Percentiles rank a stretch among this genome's conserved stretches.
phyloP scores from a whole-genome alignment of 1,140 invertebrate species.

The Hylyphantes graminicola region DNA sequence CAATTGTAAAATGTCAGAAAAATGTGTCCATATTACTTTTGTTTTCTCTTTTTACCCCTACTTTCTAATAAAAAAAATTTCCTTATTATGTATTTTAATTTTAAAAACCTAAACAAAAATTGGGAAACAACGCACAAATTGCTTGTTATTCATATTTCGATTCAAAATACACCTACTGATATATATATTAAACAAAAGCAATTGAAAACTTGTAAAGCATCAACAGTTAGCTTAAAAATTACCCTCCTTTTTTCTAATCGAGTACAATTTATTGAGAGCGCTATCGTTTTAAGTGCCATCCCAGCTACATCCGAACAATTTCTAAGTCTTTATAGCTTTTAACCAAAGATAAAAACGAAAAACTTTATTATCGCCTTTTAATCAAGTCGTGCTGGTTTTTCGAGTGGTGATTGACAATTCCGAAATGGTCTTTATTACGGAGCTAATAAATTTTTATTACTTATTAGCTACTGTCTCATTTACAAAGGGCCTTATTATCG shows the following conservation, averaged over 20 bases:
- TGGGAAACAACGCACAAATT: no score
- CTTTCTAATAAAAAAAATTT: no score
- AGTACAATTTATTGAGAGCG: constrained; percentile 42
- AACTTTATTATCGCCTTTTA: constrained; percentile 48
- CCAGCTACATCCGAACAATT: constrained; percentile 49
- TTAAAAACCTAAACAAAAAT: no score
- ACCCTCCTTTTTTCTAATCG: constrained; percentile 12
- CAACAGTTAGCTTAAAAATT: constrained; percentile 23
- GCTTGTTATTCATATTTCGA: no score
- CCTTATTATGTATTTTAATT: no score
- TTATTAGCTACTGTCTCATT: constrained; percentile 56
- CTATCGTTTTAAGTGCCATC: constrained; percentile 48
- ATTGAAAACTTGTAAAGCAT: no score
- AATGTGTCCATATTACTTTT: no score
- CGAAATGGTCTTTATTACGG: constrained; percentile 48
- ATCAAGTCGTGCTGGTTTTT: constrained; percentile 54
- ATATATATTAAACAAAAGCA: no score
- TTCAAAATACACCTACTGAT: no score
- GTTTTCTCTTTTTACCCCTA: no score
- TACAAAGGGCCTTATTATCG: constrained; percentile 50
- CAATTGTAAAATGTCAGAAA: no score
- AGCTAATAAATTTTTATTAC: constrained; percentile 58
- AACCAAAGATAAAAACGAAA: constrained; percentile 40
- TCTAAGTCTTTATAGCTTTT: constrained; percentile 31
- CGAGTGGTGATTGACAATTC: constrained; percentile 48